Percentiles rank a stretch among this genome's conserved stretches.
Evolutionary conservation across 2,888 invertebrate genomes (phyloP).

Genomic region (Hypolimnas misippus): DNA sequence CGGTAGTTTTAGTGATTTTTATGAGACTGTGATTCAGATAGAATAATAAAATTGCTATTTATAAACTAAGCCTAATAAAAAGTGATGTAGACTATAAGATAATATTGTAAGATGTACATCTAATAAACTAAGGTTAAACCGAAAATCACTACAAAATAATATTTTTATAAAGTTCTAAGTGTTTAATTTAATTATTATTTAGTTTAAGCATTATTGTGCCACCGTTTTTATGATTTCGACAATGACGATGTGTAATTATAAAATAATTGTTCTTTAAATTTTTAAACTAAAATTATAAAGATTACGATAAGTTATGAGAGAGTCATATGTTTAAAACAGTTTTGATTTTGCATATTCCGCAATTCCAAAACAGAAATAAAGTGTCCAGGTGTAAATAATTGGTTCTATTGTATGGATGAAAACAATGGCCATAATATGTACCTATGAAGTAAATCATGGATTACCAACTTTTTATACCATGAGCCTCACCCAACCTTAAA

Average conservation of each 20-base stretch:
- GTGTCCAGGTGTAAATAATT: too few relatives aligned
- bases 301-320: background rate
- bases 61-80: conserved; percentile 36
- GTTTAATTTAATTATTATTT: conserved; percentile 23
- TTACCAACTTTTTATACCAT: too few relatives aligned
- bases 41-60: conserved; percentile 44
- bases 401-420: too few relatives aligned
- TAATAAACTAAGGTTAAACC: conserved; percentile 5
- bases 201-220: conserved; percentile 14
- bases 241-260: background rate
- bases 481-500: too few relatives aligned
- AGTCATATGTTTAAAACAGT: background rate
- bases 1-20: conserved; percentile 67
- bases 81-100: conserved; percentile 47
- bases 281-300: background rate
- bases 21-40: conserved; percentile 78
- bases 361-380: background rate
- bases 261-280: conserved; percentile 5
- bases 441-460: too few relatives aligned
- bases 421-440: too few relatives aligned
- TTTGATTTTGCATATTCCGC: background rate
- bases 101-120: conserved; percentile 24
- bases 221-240: conserved; percentile 10
- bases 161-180: conserved; percentile 23
- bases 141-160: conserved; percentile 16